Evolutionary conservation across 2,797 vertebrate species (phyloP).

Genomic region (Avahi laniger): DNA sequence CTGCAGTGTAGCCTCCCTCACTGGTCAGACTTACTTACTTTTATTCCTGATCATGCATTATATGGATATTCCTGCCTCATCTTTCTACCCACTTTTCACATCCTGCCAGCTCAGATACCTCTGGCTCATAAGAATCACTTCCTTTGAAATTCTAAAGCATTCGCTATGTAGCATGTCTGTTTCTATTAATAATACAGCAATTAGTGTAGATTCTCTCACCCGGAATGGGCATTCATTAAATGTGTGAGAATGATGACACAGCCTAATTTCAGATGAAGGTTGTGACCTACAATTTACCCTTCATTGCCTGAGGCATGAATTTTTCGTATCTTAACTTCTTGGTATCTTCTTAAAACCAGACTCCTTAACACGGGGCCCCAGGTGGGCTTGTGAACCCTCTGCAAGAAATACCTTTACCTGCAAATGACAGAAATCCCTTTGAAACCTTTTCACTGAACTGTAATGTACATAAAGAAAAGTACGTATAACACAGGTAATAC

Average conservation of each 20-base stretch:
- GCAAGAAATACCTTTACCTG: background rate
- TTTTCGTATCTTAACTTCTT: background rate
- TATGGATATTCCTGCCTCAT: background rate
- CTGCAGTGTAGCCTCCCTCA: background rate
- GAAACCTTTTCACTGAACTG: background rate
- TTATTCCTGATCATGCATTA: background rate
- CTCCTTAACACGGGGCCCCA: background rate
- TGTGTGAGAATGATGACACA: background rate
- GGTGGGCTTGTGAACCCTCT: background rate
- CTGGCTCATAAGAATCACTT: background rate
- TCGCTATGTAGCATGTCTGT: background rate
- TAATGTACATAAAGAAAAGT: background rate
- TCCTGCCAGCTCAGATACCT: background rate
- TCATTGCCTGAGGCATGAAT: background rate
- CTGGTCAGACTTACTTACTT: background rate
- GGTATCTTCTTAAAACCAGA: background rate
- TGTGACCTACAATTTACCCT: background rate
- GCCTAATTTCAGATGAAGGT: background rate
- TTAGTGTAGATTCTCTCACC: background rate
- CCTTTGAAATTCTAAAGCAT: background rate
- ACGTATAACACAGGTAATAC: rapidly evolving
- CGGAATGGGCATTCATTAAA: background rate
- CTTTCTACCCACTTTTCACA: background rate
- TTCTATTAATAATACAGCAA: background rate
- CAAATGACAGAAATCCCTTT: background rate